Base-by-base conservation (phyloP, 2,113 vertebrate species). In the Paradoxurus hermaphroditus region DNA sequence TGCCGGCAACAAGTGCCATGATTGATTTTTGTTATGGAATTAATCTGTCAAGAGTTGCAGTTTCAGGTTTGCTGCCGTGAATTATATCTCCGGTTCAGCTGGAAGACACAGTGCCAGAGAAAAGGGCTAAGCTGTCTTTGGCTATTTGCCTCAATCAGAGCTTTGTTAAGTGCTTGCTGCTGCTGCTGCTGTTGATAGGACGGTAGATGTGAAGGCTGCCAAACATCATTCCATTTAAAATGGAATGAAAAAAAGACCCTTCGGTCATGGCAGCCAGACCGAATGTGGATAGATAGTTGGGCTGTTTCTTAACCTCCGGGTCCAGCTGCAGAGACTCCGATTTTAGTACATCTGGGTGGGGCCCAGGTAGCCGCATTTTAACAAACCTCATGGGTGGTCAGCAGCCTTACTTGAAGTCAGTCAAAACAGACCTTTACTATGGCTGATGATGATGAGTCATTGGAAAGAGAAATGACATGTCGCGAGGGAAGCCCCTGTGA, bases 11-110 rank as follows among this genome's bases (percentile, higher is more conserved):
- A 98, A 98, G 73, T 97, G 85, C 75, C 31, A 46, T 94, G 98
- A 98, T 36, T 98, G 97, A 95, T 97, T 98, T 94, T 93, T 92
- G 93, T 98, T 97, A 98, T 95, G 96, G 91, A 98, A 98, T 98
- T 98, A 98, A 98, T 98, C 97, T 98, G 96, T 96, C 95, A 97
- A 97, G 73, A 97, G 29, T 41, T 87, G 84, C 91, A 96, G 92
- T 91, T 98, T 94, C 83, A 96, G 94, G 75, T 90, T 79, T 89
- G 92, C 90, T 95, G 91, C 96, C 13, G 2, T 97, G 95, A 98
- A 92, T 96, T 97, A 86, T 96, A 95, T 93, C 91, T 94, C 88
- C 10, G 51, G 85, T 94, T 95, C 77, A 93, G 39, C 73, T 67
- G 79, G 91, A 91, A 86, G 95, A 90, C 86, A 92, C 16, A 31